Conservation (phyloP, 2,888 invertebrate species). For the Aplocera efformata region DNA sequence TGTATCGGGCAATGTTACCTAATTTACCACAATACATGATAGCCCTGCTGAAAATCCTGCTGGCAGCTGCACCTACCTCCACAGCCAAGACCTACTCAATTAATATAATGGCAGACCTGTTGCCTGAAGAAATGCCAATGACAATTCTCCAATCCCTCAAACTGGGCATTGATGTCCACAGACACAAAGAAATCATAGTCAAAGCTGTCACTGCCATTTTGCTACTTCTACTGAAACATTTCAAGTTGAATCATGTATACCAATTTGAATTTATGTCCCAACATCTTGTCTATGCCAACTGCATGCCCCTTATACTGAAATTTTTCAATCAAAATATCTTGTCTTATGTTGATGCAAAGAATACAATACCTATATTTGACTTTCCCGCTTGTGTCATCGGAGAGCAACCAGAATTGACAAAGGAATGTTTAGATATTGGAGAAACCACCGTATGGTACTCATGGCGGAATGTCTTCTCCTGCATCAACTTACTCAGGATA, state of each 20-base stretch:
- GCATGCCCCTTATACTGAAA: conserved; percentile 98
- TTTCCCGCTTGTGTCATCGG: conserved; percentile 98
- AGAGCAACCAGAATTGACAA: conserved; percentile 95
- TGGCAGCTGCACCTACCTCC: conserved; percentile 99
- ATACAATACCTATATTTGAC: conserved; percentile 95
- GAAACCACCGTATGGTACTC: conserved; percentile 91
- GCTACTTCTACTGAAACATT: conserved; percentile 95
- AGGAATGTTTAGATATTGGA: conserved; percentile 93
- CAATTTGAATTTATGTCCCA: conserved; percentile 99
- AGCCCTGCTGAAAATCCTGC: conserved; percentile 95
- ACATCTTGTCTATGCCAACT: conserved; percentile 99
- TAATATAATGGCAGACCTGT: conserved; percentile 98
- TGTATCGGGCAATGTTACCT: conserved; percentile 97
- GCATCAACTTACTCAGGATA: conserved; percentile 97
- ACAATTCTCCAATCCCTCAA: conserved; percentile 97
- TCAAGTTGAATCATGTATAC: conserved; percentile 97
- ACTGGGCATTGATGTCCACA: conserved; percentile 97
- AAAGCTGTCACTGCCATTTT: conserved; percentile 96
- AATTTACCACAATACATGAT: conserved; percentile 99
- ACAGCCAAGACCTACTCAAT: conserved; percentile 98
- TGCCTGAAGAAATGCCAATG: conserved; percentile 98
- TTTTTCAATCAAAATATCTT: conserved; percentile 99
- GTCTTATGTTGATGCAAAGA: conserved; percentile 96
- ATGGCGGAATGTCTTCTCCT: conserved; percentile 99
- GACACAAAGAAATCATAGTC: conserved; percentile 99